phyloP scores from a whole-genome alignment of 2,113 vertebrate genomes.

The Oreochromis niloticus region DNA sequence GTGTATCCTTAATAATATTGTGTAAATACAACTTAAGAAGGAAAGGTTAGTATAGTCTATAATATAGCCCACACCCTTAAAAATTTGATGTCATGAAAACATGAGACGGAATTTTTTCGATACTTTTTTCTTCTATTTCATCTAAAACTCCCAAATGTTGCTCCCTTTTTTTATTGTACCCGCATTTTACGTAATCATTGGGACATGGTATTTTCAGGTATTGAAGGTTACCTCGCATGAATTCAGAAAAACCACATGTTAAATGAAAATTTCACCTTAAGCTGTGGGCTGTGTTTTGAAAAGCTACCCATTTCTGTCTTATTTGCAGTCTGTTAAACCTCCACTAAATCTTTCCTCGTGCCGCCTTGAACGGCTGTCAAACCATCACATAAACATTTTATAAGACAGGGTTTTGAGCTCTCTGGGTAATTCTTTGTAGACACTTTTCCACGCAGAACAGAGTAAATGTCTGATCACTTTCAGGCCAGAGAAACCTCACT shows the following conservation, averaged over 20 bases:
- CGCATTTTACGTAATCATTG: background rate
- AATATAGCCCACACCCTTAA: background rate
- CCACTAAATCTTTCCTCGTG: background rate
- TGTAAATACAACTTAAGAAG: background rate
- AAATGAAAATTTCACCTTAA: background rate
- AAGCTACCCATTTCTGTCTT: background rate
- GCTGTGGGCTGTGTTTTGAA: background rate
- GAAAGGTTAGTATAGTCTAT: background rate
- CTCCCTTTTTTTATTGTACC: background rate
- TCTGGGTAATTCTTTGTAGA: background rate
- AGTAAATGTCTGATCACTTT: background rate
- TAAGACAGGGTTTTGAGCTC: background rate
- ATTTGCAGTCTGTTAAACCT: background rate
- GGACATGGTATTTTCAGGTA: background rate
- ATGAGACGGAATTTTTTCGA: too few species aligned
- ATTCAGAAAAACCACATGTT: background rate
- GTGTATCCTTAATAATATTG: background rate
- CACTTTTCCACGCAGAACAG: background rate
- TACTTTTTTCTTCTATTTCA: background rate
- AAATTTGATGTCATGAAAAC: background rate
- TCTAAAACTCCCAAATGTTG: background rate
- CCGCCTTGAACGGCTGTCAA: background rate
- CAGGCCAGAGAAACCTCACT: background rate
- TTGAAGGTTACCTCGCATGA: background rate
- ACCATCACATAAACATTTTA: background rate